Base-by-base conservation (phyloP, 2,888 invertebrate genomes). In the Stenotaenia linearis region DNA sequence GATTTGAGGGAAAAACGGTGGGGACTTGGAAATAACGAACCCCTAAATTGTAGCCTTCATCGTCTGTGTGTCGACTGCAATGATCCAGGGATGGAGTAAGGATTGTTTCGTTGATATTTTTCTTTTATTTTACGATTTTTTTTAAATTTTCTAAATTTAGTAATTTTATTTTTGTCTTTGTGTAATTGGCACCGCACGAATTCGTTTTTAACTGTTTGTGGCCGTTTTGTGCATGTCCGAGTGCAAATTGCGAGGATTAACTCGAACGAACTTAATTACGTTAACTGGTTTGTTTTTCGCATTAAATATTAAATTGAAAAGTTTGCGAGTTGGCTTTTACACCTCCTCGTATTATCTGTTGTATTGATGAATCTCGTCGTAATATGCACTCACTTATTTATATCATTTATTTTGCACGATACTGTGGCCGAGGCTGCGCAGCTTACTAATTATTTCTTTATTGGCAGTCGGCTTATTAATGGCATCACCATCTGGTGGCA, bases 21-120 rank as follows among this genome's bases (percentile, higher is more conserved):
- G 18, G 21, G 18, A 23, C 9, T n/a, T 21, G 56, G 1, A 18
- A 56, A 56, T 56, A 56, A 56, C 21, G n/a, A 40, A 56, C 23
- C 56, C 56, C 56, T 21, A 18, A 56, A n/a, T 23, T 56, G 56
- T 56, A 56, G 56, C 56, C 56, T 56, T 21, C 56, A 56, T 56
- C 56, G 56, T 56, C 56, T 56, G 56, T 56, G 56, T 56, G 56
- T 56, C 56, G 56, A 56, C 56, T 56, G 56, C 56, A 56, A 56
- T 56, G 56, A 56, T 56, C 56, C 56, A 21, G 56, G 56, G 56
- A 56, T 56, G 56, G 56, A 56, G 56, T 56, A 56, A 56, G 56
- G 23, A 56, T 56, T 56, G 56, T 56, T 56, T 56, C 10, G 21
- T 12, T 56, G 56, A 56, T 23, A 56, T 56, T 56, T 56, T 56